A percentile compares a stretch with the other conserved stretches of the same genome.
These are phyloP conservation scores for Unio pictorum DNA, from an alignment of 2,888 invertebrate species.

Conservation along the genomic window DNA sequence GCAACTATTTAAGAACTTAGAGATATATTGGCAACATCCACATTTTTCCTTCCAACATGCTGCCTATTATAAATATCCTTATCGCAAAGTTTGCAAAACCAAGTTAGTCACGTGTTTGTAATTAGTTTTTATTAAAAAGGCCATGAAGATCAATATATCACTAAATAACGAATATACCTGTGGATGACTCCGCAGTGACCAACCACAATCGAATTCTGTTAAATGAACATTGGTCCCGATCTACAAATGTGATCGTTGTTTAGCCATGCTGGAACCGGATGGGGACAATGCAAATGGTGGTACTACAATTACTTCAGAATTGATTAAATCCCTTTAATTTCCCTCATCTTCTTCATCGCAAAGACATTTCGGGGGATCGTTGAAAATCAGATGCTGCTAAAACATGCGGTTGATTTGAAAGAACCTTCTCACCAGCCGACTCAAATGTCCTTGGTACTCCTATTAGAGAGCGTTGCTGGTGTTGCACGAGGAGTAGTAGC, in stretches of 20 bases:
- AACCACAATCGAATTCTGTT: constrained; percentile 42
- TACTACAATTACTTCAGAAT: constrained; percentile 64
- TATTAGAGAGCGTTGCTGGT: constrained; percentile 88
- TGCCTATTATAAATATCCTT: too few relatives aligned
- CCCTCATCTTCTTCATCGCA: constrained; percentile 38
- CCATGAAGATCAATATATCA: too few relatives aligned
- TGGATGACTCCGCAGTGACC: constrained; percentile 46
- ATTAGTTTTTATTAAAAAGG: too few relatives aligned
- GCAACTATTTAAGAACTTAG: too few relatives aligned
- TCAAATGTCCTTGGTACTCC: constrained; percentile 94
- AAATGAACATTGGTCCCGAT: constrained; percentile 33
- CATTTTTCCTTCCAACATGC: too few relatives aligned
- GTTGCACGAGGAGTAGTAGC: constrained; percentile 79
- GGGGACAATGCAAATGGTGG: constrained; percentile 83
- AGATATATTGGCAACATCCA: too few relatives aligned
- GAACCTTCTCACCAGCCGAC: constrained; percentile 95
- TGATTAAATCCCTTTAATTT: constrained; percentile 41
- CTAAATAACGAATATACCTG: constrained; percentile 35
- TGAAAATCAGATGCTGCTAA: constrained; percentile 85
- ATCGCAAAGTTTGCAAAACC: too few relatives aligned
- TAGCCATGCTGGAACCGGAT: constrained; percentile 86
- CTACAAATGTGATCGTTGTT: constrained; percentile 74
- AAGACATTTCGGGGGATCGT: constrained; percentile 51
- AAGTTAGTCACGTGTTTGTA: too few relatives aligned
- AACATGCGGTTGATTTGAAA: constrained; percentile 96